phyloP scores from a whole-genome alignment of 2,888 invertebrate genomes.

The Tricholauxania praeusta region DNA sequence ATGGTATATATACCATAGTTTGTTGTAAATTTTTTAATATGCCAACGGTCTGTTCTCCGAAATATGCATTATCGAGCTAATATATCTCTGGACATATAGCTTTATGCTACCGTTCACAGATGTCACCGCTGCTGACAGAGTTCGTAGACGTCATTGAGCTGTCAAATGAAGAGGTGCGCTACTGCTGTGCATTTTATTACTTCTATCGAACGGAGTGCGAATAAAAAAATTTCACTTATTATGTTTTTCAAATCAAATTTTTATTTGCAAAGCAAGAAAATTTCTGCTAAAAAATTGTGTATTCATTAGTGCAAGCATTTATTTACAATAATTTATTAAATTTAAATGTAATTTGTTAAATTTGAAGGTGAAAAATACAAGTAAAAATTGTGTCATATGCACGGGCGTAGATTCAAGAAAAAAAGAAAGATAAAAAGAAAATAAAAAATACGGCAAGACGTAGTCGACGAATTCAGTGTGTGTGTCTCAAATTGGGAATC shows the following conservation, averaged over 20 bases:
- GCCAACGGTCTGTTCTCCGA: no score
- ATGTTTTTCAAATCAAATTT: background rate
- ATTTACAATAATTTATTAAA: background rate
- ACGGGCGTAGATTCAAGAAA: background rate
- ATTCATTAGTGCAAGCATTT: background rate
- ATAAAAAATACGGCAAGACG: background rate
- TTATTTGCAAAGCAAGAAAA: background rate
- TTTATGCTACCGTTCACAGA: background rate
- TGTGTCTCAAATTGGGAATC: constrained; percentile 2
- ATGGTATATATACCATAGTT: no score
- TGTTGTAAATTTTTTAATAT: no score
- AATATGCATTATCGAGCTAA: no score
- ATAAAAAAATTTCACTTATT: no score
- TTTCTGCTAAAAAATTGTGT: background rate
- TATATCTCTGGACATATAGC: no score
- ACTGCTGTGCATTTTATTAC: background rate
- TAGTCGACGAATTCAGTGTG: background rate
- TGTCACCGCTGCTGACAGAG: background rate
- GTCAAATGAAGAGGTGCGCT: constrained; percentile 23
- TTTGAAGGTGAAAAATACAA: background rate
- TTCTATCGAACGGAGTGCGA: background rate
- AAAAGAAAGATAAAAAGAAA: background rate
- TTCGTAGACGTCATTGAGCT: constrained; percentile 20
- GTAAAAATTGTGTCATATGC: background rate
- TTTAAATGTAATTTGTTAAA: background rate